These are phyloP conservation scores for Leptinotarsa juncta DNA, from an alignment of 2,888 invertebrate genomes.

Conservation along the genomic window DNA sequence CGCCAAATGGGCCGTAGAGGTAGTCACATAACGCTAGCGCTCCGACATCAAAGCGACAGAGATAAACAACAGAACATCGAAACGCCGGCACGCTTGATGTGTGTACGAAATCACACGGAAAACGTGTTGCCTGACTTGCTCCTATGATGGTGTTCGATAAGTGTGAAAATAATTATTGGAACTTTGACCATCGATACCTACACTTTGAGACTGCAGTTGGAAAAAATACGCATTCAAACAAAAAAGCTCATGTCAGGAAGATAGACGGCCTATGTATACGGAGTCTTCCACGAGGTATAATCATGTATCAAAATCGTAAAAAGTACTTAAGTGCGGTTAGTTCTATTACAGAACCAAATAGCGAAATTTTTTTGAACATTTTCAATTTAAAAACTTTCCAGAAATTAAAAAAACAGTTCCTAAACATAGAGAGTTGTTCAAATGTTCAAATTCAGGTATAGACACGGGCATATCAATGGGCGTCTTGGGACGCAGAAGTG, in stretches of 20 bases:
- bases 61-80: conserved; percentile 43
- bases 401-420: too few relatives aligned
- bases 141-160: conserved; percentile 47
- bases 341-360: not conserved
- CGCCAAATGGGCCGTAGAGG: conserved; percentile 37
- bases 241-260: not conserved
- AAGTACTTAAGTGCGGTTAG: too few relatives aligned
- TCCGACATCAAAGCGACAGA: conserved; percentile 42
- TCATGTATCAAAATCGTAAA: too few relatives aligned
- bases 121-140: conserved; percentile 49
- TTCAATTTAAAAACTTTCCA: not conserved
- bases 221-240: not conserved
- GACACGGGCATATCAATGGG: too few relatives aligned
- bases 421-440: too few relatives aligned
- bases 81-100: conserved; percentile 48
- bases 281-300: not conserved
- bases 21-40: conserved; percentile 40
- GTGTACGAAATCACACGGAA: conserved; percentile 51
- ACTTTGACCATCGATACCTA: conserved; percentile 40
- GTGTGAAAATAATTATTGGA: conserved; percentile 53
- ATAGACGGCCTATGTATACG: not conserved
- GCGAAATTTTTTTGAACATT: not conserved
- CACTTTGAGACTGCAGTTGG: conserved; percentile 10
- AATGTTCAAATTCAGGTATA: too few relatives aligned
- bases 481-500: too few relatives aligned